Base-by-base conservation (phyloP, 2,113 vertebrate species). In the Cryptotis parvus region DNA sequence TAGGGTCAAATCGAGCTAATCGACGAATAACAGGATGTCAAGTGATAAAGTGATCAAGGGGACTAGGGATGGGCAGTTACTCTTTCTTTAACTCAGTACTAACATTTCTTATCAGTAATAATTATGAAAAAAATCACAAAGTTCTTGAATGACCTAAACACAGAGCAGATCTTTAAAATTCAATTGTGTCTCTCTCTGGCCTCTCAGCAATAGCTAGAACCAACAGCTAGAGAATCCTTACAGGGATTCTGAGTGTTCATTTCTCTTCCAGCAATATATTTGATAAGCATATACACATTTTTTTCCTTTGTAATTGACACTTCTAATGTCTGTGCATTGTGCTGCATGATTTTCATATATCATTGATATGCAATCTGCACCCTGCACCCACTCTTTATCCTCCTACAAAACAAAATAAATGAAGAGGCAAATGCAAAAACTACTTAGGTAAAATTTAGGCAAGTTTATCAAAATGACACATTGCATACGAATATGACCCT, bases 391-490 rank as follows among this genome's bases (percentile, higher is more conserved):
- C 22, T 61, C 4, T 43, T 14, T 87, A 87, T 3, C 80, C 52
- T 58, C 15, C 20, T 35, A 69, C 6, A 72, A 90, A 93, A 72
- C 63, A 83, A 75, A 91, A 70, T 52, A 86, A 84, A 79, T 87
- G 45, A 69, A 93, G 85, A 90, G 43, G 12, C 20, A 94, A 92
- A 87, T 95, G 35, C 29, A 80, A 81, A 89, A 86, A n/a, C 11
- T 33, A 58, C 18, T 37, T 88, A 26, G 8, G 20, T 27, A 37
- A 90, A 89, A 81, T 20, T 61, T 92, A 77, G 33, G 16, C 84
- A 84, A 77, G 63, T 29, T 72, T 81, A 76, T 93, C 73, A 97
- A 95, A 95, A 88, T 97, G 90, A 97, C 92, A 81, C 95, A 96
- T 95, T 93, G 52, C 55, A 76, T 31, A 77, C 55, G 72, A 94